Base-by-base conservation (phyloP, 2,888 invertebrate species). In the Latrodectus hesperus region DNA sequence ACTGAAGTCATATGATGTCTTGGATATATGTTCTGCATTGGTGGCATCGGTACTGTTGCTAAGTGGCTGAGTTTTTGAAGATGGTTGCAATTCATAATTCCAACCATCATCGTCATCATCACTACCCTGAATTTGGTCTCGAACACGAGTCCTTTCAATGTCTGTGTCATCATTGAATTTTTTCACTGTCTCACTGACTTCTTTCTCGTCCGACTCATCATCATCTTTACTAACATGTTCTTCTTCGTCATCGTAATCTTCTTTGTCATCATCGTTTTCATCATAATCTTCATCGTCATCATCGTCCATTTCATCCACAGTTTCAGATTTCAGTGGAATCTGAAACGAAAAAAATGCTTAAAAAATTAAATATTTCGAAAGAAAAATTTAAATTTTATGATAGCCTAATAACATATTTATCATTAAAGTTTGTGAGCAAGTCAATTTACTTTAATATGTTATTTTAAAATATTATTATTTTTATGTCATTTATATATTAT, bases 321-420 rank as follows among this genome's bases (percentile, higher is more conserved):
- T 73, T 52, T 84, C 84, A 17, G 71, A 65, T 73, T 84, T 84
- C 14, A 84, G 17, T 16, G 84, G 84, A 65, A 84, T 84, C 84
- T 84, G 49, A 38, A 65, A 52, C 10, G 17, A 60, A 60, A 49
- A 49, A 9, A 49, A 60, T n/a, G 11, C 12, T 16, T 60, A 38
- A 38, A 38, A 38, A 38, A 38, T 6, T 38, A 6, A 38, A 6
- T 38, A 6, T 38, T 38, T 38, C 2, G 38, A 38, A 6, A 38
- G 38, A 6, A 38, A 38, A 38, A 38, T 38, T 38, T 22, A 22
- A 38, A 38, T 38, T 38, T 6, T 38, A 6, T 0, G 6, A 38
- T 38, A 38, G 1, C 38, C 2, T 38, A 38, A 38, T 38, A 38
- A 38, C 2, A 38, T 38, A 38, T 6, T 38, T 38, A 38, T 38